These are phyloP conservation scores for Pampusana beccarii DNA, from an alignment of 2,113 vertebrate genomes.

Conservation along the genomic window DNA sequence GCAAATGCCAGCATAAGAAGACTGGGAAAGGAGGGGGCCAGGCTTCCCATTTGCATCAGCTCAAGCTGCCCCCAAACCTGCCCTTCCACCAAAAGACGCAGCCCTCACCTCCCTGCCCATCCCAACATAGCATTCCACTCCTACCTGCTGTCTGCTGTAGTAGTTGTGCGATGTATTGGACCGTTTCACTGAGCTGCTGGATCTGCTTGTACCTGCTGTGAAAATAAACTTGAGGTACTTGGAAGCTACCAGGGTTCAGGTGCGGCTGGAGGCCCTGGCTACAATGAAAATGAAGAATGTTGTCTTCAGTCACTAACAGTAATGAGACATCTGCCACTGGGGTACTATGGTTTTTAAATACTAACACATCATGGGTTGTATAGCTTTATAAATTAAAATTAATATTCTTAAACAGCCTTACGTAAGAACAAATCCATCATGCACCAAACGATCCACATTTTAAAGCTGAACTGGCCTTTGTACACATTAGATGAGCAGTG, in stretches of 20 bases:
- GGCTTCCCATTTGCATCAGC: background rate
- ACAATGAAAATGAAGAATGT: background rate
- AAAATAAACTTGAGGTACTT: background rate
- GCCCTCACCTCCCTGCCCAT: background rate
- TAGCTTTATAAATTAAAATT: background rate
- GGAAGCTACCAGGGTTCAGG: background rate
- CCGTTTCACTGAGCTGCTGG: background rate
- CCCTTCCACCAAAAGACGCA: background rate
- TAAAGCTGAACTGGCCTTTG: background rate
- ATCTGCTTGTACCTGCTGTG: background rate
- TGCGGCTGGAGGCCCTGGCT: background rate
- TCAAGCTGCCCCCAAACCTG: background rate
- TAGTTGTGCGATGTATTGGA: background rate
- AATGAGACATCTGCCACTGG: background rate
- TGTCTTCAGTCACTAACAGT: background rate
- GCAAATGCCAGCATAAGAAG: background rate
- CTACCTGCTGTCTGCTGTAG: background rate
- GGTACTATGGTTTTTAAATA: background rate
- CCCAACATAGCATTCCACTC: background rate
- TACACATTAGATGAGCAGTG: background rate
- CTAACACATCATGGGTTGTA: background rate
- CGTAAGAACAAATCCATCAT: background rate
- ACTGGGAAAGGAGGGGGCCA: background rate
- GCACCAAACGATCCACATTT: background rate
- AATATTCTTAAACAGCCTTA: background rate